A percentile compares a stretch with the other conserved stretches of the same genome.
Conservation (phyloP, 2,797 vertebrate genomes). For the Hephaestus fuliginosus region DNA sequence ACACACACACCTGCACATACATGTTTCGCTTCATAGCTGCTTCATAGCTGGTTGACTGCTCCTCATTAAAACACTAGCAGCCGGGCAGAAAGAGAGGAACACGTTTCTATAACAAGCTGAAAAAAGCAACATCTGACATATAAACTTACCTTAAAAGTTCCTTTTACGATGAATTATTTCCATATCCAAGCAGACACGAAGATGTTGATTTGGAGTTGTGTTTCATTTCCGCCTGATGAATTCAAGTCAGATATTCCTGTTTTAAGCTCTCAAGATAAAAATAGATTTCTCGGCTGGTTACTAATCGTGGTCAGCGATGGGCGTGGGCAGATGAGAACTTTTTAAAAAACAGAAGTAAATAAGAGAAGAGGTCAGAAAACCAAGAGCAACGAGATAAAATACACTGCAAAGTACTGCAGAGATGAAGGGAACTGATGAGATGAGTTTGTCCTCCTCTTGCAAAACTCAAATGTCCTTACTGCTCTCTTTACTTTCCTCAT, state of each 20-base stretch:
- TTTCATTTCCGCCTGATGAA: neutral
- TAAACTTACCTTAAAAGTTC: neutral
- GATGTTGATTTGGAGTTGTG: neutral
- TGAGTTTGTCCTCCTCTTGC: neutral
- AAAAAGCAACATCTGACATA: neutral
- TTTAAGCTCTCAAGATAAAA: neutral
- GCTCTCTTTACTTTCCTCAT: no score
- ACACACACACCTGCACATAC: neutral
- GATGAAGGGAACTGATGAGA: neutral
- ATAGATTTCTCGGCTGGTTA: neutral
- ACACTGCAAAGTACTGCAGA: neutral
- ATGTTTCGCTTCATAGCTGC: neutral
- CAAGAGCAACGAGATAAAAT: neutral
- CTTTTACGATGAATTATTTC: neutral
- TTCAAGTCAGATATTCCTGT: neutral
- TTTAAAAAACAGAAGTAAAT: neutral
- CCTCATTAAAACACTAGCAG: neutral
- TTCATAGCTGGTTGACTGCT: conserved; percentile 3
- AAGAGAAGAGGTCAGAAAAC: neutral
- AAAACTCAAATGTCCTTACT: neutral
- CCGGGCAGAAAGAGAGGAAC: neutral
- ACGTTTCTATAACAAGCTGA: neutral
- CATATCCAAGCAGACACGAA: neutral
- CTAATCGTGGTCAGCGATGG: no score
- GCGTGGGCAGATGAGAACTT: neutral